Evolutionary conservation across 2,113 vertebrate genomes (phyloP), one percentile per base, ranked within the genome.

Genomic region (Hepsetus odoe): DNA sequence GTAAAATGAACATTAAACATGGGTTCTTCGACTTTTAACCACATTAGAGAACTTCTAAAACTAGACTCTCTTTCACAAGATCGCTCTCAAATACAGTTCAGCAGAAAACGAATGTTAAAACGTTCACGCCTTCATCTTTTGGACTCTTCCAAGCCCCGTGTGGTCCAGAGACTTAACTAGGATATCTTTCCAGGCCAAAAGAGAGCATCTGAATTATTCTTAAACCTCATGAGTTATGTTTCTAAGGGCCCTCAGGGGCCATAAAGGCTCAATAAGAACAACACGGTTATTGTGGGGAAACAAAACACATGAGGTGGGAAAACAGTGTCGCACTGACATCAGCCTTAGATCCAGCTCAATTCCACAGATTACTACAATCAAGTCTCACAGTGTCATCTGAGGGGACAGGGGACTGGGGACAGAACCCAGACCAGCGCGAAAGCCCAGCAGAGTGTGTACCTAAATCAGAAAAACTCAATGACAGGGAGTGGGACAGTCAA

Each of bases 141-240:
- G 72, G 24, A 11, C 13, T 64, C 12, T 10, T 64, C 13, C 11
- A 20, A 62, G 40, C n/a, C 12, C 2, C 68, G 20, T 8, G 30
- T 14, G 68, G 14, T 49, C 18, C 46, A 49, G 20, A 22, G 51
- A 72, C 11, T 26, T 26, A 38, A 72, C 53, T 2, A 3, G 8
- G 13, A 72, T 10, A 2, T 18, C 33, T 1, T 11, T 59, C 55
- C 14, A 13, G 0, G 1, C 11, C 14, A 2, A 9, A 13, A 73
- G 24, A 59, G 10, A 72, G 1, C 0, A 2, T 35, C 5, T 61
- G 71, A 73, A 59, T 73, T 73, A 59, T 73, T 44, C n/a, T 33
- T 20, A 22, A 55, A 22, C 12, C n/a, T n/a, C n/a, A n/a, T n/a
- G n/a, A n/a, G n/a, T 7, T 5, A 20, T 20, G 33, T 2, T 14